Evolutionary conservation across 1,140 invertebrate species (phyloP), one percentile per base, ranked within the genome.

Genomic region (Pogonomyrmex californicus): DNA sequence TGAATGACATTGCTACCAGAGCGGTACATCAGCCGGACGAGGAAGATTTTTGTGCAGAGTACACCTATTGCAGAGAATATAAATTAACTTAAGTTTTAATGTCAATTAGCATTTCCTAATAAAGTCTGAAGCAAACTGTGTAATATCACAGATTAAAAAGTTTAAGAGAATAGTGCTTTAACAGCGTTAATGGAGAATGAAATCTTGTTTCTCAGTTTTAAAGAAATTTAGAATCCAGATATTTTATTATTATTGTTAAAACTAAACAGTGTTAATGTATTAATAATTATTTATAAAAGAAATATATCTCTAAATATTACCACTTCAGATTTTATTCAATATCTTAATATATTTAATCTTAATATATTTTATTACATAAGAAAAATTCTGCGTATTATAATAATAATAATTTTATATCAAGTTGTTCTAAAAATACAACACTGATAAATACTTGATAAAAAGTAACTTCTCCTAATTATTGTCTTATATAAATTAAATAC

Each of bases 51-150:
- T 75, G 44, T 33, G 9, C 17, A 4, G 44, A 82, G 30, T 73
- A 12, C 47, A 58, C 23, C n/a, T 5, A 41, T 12, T 6, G 33
- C n/a, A 2, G 7, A 2, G 7, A 83, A 83, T 81, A 56, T 60
- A 14, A 82, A 60, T 7, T 58, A n/a, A 9, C 17, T 82, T 60
- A 75, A 83, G 17, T 30, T 36, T 62, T n/a, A 12, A 73, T 60
- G 68, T 73, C 41, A 47, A 83, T 73, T 83, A 81, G 4, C 23
- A 33, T 73, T 47, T 73, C 4, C 33, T 60, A 71, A 36, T 60
- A 73, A 49, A 30, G 5, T 47, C 47, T 36, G 30, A 14, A 58
- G 51, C 17, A 68, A 49, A 7, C 38, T 73, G 9, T 23, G 54
- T 36, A 60, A 75, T 44, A 30, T 75, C 4, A 10, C 23, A 83